Conservation (phyloP, 2,113 vertebrate species). For the Podocnemis expansa region DNA sequence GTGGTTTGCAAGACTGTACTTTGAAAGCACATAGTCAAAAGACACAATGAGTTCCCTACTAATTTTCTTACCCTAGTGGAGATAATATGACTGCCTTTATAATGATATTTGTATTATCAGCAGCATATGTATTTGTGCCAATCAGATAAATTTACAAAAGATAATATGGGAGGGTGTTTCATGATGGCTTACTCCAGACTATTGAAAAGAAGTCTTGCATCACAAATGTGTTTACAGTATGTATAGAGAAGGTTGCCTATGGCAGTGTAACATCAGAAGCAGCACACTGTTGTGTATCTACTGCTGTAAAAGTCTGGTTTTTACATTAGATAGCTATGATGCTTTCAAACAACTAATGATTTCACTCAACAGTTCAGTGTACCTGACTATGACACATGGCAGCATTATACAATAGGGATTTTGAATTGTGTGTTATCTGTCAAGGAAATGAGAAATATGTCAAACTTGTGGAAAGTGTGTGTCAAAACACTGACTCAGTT, state of each 20-base stretch:
- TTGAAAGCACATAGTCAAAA: not conserved
- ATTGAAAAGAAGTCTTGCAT: accelerated
- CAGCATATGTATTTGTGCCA: not conserved
- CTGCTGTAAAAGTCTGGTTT: not conserved
- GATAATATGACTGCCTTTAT: not conserved
- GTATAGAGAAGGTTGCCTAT: not conserved
- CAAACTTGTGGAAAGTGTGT: not conserved
- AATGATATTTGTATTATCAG: not conserved
- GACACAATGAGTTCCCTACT: not conserved
- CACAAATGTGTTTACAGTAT: not conserved
- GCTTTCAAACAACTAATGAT: not conserved
- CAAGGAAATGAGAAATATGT: not conserved
- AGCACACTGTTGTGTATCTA: constrained; percentile 8
- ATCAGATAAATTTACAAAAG: not conserved
- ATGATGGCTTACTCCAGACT: not conserved
- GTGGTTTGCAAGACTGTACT: not conserved
- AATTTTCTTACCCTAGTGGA: not conserved
- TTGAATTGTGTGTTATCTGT: not conserved
- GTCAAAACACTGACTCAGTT: not conserved
- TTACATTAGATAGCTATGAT: not conserved
- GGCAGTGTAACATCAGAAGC: not conserved
- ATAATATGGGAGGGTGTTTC: not conserved
- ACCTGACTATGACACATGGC: not conserved
- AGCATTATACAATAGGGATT: not conserved
- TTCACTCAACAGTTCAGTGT: not conserved